A percentile compares a stretch with the other conserved stretches of the same genome.
Conservation (phyloP, 2,113 vertebrate species). For the Fregata magnificens region DNA sequence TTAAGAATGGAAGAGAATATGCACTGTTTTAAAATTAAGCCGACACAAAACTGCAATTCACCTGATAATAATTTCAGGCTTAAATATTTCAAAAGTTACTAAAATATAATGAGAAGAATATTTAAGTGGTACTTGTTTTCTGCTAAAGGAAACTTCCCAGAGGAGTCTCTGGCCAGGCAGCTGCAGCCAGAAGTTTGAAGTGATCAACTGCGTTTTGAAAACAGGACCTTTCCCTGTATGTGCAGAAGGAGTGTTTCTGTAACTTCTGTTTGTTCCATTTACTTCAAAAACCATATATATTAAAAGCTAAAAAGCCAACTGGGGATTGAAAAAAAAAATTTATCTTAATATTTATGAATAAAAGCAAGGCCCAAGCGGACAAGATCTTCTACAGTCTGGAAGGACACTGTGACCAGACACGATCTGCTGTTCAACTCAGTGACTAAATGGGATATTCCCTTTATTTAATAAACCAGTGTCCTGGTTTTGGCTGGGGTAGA, state of each 20-base stretch:
- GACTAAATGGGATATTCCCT: accelerated
- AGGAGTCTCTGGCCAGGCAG: background rate
- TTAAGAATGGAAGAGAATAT: background rate
- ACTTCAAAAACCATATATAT: background rate
- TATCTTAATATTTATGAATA: background rate
- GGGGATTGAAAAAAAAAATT: background rate
- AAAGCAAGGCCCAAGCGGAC: background rate
- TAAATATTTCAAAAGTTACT: background rate
- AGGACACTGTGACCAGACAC: background rate
- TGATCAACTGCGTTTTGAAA: accelerated
- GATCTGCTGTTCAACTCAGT: background rate
- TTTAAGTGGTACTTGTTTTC: background rate
- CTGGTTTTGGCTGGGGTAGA: too few species aligned
- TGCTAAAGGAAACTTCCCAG: too few species aligned
- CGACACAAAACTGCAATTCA: background rate
- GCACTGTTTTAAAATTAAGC: background rate
- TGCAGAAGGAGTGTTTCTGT: background rate
- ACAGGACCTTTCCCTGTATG: background rate
- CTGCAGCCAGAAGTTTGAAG: background rate
- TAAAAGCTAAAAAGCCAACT: background rate
- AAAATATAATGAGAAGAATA: background rate
- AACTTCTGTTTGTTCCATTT: background rate
- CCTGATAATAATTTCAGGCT: background rate
- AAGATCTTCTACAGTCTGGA: background rate
- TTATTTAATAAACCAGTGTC: background rate